Conservation (phyloP, 2,113 vertebrate genomes). For the Odontesthes bonariensis region DNA sequence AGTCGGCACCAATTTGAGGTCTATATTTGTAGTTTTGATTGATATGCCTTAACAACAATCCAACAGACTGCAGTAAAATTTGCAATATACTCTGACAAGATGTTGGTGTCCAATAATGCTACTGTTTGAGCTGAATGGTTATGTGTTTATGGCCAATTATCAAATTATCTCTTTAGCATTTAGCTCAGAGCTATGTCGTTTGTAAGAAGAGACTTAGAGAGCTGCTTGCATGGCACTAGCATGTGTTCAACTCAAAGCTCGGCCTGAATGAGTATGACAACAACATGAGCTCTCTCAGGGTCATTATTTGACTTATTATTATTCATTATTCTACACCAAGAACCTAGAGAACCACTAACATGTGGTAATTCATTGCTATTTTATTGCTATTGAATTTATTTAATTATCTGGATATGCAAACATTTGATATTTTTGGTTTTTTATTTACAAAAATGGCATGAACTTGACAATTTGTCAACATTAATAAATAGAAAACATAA, state of each 20-base stretch:
- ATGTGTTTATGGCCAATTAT: not conserved
- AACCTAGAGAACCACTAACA: not conserved
- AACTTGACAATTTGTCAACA: too few species aligned
- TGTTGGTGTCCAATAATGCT: not conserved
- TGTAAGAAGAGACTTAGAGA: not conserved
- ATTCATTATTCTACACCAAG: not conserved
- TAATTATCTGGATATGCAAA: too few species aligned
- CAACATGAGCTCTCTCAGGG: not conserved
- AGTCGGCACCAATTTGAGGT: too few species aligned
- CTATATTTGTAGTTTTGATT: not conserved
- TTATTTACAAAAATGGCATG: too few species aligned
- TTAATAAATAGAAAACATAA: too few species aligned
- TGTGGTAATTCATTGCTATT: constrained; percentile 10
- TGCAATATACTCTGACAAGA: not conserved
- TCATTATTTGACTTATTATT: not conserved
- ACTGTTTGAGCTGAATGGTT: too few species aligned
- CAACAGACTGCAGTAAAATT: not conserved
- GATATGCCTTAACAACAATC: not conserved
- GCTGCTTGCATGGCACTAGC: too few species aligned
- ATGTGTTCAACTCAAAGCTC: not conserved
- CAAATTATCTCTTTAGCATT: not conserved
- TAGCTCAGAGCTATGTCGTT: too few species aligned
- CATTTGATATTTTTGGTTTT: too few species aligned
- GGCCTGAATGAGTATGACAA: not conserved
- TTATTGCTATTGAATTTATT: not conserved